Evolutionary conservation across 2,888 invertebrate species (phyloP).

Genomic region (Cordylochernes scorpioides): DNA sequence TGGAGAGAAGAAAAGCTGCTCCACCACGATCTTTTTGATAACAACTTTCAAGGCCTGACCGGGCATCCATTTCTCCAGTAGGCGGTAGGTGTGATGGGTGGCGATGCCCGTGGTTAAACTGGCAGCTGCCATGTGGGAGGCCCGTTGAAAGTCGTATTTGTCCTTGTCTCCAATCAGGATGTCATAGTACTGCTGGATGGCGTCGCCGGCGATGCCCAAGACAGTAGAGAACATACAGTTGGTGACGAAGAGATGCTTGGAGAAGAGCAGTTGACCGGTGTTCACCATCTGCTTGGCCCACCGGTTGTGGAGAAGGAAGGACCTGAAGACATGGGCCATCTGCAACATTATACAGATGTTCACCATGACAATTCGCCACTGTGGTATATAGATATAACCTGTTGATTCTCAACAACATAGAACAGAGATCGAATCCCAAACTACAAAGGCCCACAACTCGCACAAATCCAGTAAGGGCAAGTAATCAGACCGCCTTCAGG

Average conservation of each 20-base stretch:
- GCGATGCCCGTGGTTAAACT: conserved; percentile 48
- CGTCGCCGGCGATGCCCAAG: conserved; percentile 49
- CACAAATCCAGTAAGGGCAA: no score
- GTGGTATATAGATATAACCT: no score
- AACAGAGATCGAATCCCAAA: no score
- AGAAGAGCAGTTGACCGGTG: conserved; percentile 15
- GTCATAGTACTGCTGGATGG: conserved; percentile 52
- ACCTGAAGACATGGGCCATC: no score
- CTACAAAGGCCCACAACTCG: no score
- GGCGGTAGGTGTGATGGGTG: conserved; percentile 61
- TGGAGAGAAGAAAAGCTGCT: conserved; percentile 60
- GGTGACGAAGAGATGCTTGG: conserved; percentile 42
- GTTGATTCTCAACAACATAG: no score
- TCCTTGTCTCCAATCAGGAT: conserved; percentile 15
- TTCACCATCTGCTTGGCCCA: no score
- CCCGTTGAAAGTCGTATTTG: conserved; percentile 28
- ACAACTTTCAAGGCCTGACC: conserved; percentile 38
- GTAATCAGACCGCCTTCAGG: no score
- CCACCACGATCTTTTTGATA: conserved; percentile 46
- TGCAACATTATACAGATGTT: no score
- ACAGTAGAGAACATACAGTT: conserved; percentile 47
- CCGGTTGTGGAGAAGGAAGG: no score
- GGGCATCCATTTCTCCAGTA: conserved; percentile 40
- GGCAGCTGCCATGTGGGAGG: conserved; percentile 44
- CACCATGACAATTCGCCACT: no score